Percentiles rank a stretch among this genome's conserved stretches.
Conservation (phyloP, 2,888 invertebrate genomes). For the Cantharis rufa region DNA sequence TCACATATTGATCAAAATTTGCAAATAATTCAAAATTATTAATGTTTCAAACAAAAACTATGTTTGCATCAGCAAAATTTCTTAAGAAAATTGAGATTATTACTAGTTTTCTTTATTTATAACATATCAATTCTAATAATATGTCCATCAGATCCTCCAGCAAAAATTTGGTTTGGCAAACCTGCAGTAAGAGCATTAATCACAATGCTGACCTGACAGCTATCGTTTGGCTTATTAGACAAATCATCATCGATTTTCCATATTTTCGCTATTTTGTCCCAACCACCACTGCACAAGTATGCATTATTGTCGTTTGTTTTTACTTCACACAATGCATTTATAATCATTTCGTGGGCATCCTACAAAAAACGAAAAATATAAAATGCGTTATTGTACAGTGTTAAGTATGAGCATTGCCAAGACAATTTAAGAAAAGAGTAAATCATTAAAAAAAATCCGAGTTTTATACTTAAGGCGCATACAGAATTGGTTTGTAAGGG, state of each 20-base stretch:
- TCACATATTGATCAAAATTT: too few relatives aligned
- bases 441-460: too few relatives aligned
- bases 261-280: conserved; percentile 51
- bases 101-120: neutral
- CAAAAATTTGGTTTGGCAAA: conserved; percentile 56
- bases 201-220: conserved; percentile 44
- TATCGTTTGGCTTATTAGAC: conserved; percentile 37
- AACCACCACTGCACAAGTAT: conserved; percentile 50
- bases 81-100: too few relatives aligned
- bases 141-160: conserved; percentile 63
- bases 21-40: too few relatives aligned
- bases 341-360: conserved; percentile 53
- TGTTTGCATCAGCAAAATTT: too few relatives aligned
- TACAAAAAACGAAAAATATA: conserved; percentile 22
- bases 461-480: too few relatives aligned
- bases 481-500: too few relatives aligned
- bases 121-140: conserved; percentile 52
- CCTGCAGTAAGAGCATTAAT: conserved; percentile 58
- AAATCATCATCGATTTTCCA: conserved; percentile 49
- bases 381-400: too few relatives aligned
- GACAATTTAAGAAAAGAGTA: too few relatives aligned
- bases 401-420: too few relatives aligned
- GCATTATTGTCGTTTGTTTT: conserved; percentile 36
- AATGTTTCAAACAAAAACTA: too few relatives aligned
- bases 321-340: conserved; percentile 46